phyloP scores from a whole-genome alignment of 2,113 vertebrate genomes.

The Catharus minimus region DNA sequence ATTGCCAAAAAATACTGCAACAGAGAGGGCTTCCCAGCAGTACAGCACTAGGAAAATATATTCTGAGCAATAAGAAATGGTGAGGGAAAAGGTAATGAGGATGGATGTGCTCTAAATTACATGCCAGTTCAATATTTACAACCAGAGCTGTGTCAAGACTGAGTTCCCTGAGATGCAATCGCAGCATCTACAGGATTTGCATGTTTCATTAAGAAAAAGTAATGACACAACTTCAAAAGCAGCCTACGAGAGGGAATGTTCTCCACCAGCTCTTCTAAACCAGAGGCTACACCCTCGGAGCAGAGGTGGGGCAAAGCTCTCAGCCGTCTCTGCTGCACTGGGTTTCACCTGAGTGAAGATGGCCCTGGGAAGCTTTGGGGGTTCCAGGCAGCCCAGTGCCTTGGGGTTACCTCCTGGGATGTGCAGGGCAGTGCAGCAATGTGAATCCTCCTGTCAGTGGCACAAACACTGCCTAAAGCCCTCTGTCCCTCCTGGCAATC shows the following conservation, averaged over 20 bases:
- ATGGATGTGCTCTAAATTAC: neutral
- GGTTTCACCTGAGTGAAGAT: neutral
- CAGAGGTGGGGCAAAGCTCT: neutral
- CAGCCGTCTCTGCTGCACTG: neutral
- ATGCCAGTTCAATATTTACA: neutral
- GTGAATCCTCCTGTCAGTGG: neutral
- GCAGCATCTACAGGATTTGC: neutral
- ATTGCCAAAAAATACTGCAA: neutral
- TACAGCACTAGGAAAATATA: neutral
- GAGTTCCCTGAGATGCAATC: neutral
- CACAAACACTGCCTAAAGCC: neutral
- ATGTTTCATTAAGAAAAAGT: conserved; percentile 29
- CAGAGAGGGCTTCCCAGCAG: neutral
- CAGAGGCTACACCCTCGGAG: neutral
- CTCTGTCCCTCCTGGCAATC: neutral
- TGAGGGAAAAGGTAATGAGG: neutral
- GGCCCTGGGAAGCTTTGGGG: neutral
- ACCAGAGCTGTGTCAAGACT: neutral
- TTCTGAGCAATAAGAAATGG: neutral
- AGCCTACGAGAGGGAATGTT: neutral
- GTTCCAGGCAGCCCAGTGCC: accelerated
- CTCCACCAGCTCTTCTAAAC: neutral
- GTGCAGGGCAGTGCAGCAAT: accelerated
- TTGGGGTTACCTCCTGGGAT: neutral
- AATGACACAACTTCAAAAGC: conserved; percentile 34